These are phyloP conservation scores for Pedicia rivosa DNA, from an alignment of 2,888 invertebrate genomes.

Conservation along the genomic window DNA sequence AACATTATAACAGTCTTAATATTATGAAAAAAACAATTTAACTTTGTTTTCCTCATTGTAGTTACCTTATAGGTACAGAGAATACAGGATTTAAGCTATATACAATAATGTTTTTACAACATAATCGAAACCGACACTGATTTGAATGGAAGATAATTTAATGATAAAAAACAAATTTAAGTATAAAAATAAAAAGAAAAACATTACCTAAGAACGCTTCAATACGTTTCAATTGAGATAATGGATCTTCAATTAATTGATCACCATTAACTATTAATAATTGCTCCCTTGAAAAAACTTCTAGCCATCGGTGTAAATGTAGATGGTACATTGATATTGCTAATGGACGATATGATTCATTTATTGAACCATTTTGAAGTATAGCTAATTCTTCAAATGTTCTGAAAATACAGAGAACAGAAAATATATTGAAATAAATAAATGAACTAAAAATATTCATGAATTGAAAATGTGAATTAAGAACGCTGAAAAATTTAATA, in stretches of 20 bases:
- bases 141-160: too few relatives aligned
- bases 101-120: too few relatives aligned
- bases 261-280: slow-evolving; percentile 93
- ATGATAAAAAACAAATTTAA: too few relatives aligned
- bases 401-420: slow-evolving; percentile 21
- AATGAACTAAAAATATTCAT: not conserved
- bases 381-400: slow-evolving; percentile 71
- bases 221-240: slow-evolving; percentile 70
- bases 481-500: not conserved
- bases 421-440: not conserved
- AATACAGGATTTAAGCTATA: too few relatives aligned
- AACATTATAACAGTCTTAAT: too few relatives aligned
- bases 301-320: slow-evolving; percentile 82
- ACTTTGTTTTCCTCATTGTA: too few relatives aligned
- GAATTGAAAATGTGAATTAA: not conserved
- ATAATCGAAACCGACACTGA: too few relatives aligned
- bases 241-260: slow-evolving; percentile 76
- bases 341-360: slow-evolving; percentile 66
- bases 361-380: slow-evolving; percentile 65
- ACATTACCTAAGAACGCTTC: slow-evolving; percentile 72
- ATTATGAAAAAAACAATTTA: too few relatives aligned
- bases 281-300: slow-evolving; percentile 81
- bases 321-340: slow-evolving; percentile 83
- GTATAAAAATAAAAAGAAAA: not conserved
- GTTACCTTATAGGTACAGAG: too few relatives aligned